phyloP scores from a whole-genome alignment of 92 coral and sea anemone species.

The Epizoanthus rinbou region DNA sequence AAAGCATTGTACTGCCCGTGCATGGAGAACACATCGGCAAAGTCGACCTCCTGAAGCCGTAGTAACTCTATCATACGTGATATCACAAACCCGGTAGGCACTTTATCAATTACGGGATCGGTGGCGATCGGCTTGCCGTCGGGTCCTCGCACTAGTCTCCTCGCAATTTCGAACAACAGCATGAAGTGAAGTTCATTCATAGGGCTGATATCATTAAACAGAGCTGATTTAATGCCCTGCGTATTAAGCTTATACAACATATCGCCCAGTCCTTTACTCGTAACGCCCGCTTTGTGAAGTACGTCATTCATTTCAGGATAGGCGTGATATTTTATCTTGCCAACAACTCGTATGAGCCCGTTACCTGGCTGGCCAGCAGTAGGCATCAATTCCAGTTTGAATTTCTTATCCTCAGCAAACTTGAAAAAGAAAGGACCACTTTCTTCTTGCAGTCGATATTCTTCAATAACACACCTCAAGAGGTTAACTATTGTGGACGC shows the following conservation, averaged over 20 bases:
- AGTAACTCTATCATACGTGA: conserved; percentile 71
- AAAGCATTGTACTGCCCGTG: conserved; percentile 70
- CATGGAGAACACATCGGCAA: conserved; percentile 66
- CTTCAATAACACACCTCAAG: conserved; percentile 65
- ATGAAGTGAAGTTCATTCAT: conserved; percentile 87
- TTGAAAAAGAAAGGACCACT: conserved; percentile 76
- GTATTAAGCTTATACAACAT: conserved; percentile 78
- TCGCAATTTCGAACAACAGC: conserved; percentile 77
- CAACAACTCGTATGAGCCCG: conserved; percentile 79
- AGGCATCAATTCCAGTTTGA: conserved; percentile 79
- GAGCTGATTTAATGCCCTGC: conserved; percentile 76
- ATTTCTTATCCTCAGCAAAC: conserved; percentile 86
- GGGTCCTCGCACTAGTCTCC: conserved; percentile 85
- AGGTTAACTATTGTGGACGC: conserved; percentile 73
- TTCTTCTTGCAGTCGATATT: conserved; percentile 61
- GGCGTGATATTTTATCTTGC: conserved; percentile 72
- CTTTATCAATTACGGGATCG: conserved; percentile 75
- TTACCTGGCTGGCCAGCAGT: conserved; percentile 82
- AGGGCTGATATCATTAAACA: conserved; percentile 82
- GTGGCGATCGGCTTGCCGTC: conserved; percentile 67
- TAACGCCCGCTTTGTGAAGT: conserved; percentile 73
- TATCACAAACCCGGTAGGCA: conserved; percentile 76
- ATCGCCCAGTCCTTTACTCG: conserved; percentile 84
- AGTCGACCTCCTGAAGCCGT: conserved; percentile 66
- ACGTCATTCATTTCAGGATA: conserved; percentile 75